Evolutionary conservation across 2,797 vertebrate species (phyloP), one percentile per base, ranked within the genome.

Genomic region (Threskiornis aethiopicus): DNA sequence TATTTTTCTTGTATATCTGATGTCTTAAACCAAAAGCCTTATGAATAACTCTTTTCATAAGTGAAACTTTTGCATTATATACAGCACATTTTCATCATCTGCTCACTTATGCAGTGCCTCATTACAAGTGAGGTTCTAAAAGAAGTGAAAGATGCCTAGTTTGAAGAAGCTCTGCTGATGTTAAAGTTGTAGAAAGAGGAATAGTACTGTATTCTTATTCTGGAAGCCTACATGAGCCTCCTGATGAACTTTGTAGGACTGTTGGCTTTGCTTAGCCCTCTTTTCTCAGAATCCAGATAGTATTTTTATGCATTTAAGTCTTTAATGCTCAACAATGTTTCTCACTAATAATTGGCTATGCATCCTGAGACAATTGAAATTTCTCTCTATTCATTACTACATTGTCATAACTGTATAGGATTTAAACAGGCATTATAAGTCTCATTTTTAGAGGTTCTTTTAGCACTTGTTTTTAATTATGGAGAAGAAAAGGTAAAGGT

Each of bases 401-500:
- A 6, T 64, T 76, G 35, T 65, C 16, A 7, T 49, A 89, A 73
- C 47, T 39, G 15, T 76, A 24, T 59, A 57, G 29, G 28, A 82
- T 71, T 82, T 93, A 80, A 94, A 69, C 25, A 51, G 24, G 47
- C 39, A 42, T 82, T 46, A 5, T 80, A 54, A 52, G 41, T 94
- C 61, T 92, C 22, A 51, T 49, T 87, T 75, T 85, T 49, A 71
- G 28, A 46, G 7, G 12, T 61, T 80, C 26, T 90, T 87, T 58
- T 31, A 42, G 21, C 35, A 64, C 79, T 79, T 85, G 6, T 8
- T 95, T 96, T 87, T 72, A 95, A 87, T 89, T 79, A 72, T 31
- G 26, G 70, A 87, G 93, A 95, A 83, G 46, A 82, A 73, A 90
- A 95, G 44, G 25, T 76, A 89, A 89, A 87, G 67, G 61, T 92